These are phyloP conservation scores for Folsomia manolachei DNA, from an alignment of 2,888 invertebrate genomes.

Conservation along the genomic window DNA sequence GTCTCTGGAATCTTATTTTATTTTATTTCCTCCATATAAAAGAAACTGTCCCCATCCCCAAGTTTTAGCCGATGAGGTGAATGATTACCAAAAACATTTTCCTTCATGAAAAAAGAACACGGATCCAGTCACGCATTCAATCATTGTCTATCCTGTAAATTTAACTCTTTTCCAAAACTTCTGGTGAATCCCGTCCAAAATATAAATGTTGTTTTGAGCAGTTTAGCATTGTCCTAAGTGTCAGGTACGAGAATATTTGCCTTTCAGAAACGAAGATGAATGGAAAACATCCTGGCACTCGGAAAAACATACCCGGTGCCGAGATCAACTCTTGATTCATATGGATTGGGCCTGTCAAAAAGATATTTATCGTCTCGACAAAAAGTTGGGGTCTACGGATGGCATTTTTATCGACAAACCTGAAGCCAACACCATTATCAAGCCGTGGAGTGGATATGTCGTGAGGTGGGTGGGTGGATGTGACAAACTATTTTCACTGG, in stretches of 20 bases:
- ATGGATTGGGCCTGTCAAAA: constrained; percentile 65
- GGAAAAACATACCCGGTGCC: constrained; percentile 61
- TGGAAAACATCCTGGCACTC: constrained; percentile 63
- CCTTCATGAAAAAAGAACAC: background rate
- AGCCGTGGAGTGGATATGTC: constrained; percentile 49
- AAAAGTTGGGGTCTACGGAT: constrained; percentile 36
- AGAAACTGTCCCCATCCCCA: constrained; percentile 33
- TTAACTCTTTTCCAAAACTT: background rate
- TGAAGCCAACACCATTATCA: constrained; percentile 45
- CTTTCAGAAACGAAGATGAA: constrained; percentile 59
- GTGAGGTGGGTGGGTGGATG: constrained; percentile 33
- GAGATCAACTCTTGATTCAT: constrained; percentile 60
- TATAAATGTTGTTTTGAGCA: background rate
- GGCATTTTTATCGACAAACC: constrained; percentile 44
- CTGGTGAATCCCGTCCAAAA: background rate
- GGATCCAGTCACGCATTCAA: background rate
- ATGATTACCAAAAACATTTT: background rate
- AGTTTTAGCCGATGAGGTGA: background rate
- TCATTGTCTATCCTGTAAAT: background rate
- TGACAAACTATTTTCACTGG: background rate
- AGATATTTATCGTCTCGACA: constrained; percentile 59
- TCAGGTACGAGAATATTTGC: no score
- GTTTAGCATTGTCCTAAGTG: background rate
- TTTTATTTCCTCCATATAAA: constrained; percentile 23
- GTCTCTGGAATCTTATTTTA: background rate